Evolutionary conservation across 2,888 invertebrate genomes (phyloP).

Genomic region (Merodon equestris): DNA sequence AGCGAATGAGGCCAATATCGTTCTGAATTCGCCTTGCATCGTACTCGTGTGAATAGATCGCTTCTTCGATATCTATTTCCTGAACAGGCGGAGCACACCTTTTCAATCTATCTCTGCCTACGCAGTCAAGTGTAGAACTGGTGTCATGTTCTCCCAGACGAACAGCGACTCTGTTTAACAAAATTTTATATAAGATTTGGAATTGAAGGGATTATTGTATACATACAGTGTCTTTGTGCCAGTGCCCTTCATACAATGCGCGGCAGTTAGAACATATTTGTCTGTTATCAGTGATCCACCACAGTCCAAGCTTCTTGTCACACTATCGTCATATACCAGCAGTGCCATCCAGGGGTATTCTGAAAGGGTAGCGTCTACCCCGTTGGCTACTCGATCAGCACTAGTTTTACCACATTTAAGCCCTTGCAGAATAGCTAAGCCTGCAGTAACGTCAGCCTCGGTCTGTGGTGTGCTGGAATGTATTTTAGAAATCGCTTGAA

Average conservation of each 20-base stretch:
- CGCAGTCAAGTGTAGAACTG: slow-evolving; percentile 74
- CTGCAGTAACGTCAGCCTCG: slow-evolving; percentile 16
- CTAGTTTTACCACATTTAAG: slow-evolving; percentile 80
- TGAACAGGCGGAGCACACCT: slow-evolving; percentile 77
- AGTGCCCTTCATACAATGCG: slow-evolving; percentile 67
- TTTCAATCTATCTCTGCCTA: slow-evolving; percentile 55
- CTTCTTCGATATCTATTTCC: slow-evolving; percentile 74
- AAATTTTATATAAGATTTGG: not conserved
- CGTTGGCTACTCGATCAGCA: slow-evolving; percentile 81
- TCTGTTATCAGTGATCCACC: slow-evolving; percentile 70
- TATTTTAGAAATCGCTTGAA: not conserved
- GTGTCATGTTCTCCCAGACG: slow-evolving; percentile 78
- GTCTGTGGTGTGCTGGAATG: slow-evolving; percentile 1
- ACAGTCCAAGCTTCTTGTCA: slow-evolving; percentile 72
- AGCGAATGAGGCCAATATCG: slow-evolving; percentile 82
- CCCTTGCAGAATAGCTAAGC: slow-evolving; percentile 41
- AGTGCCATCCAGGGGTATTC: slow-evolving; percentile 88
- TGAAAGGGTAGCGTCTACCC: slow-evolving; percentile 81
- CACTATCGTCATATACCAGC: slow-evolving; percentile 79
- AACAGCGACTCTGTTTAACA: slow-evolving; percentile 73
- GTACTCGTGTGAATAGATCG: slow-evolving; percentile 81
- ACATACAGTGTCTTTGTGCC: not conserved
- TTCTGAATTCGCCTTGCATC: slow-evolving; percentile 75
- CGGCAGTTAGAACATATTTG: slow-evolving; percentile 71
- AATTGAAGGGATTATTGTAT: not conserved